Evolutionary conservation across 2,888 invertebrate species (phyloP).

Genomic region (Pachliopta kotzebuea): DNA sequence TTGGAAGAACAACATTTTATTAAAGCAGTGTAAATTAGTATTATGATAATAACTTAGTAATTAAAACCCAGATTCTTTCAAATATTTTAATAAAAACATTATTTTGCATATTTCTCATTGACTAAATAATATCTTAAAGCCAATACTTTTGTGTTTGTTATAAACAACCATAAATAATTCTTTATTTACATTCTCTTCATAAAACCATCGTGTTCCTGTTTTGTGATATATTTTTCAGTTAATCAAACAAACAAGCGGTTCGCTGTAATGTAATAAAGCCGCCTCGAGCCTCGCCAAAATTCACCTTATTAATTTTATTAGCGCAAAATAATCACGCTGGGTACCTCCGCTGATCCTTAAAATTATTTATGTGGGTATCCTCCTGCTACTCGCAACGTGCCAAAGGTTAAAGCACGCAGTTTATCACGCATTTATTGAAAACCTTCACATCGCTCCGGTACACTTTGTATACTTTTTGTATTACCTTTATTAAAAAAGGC

Average conservation of each 20-base stretch:
- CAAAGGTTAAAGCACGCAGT: conserved; percentile 34
- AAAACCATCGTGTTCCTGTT: neutral
- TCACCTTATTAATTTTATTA: conserved; percentile 70
- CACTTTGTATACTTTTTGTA: neutral
- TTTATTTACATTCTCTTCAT: neutral
- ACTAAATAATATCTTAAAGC: too few species aligned
- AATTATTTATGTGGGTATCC: conserved; percentile 57
- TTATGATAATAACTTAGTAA: too few species aligned
- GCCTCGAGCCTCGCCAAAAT: conserved; percentile 35
- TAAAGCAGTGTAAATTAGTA: too few species aligned
- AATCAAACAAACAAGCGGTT: conserved; percentile 53
- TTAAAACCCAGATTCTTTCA: too few species aligned
- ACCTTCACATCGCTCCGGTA: neutral
- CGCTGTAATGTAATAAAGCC: conserved; percentile 56
- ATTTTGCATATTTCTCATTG: too few species aligned
- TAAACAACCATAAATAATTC: neutral
- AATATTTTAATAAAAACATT: too few species aligned
- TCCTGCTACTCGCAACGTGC: conserved; percentile 38
- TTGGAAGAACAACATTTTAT: too few species aligned
- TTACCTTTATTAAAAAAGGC: neutral
- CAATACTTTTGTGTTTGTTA: too few species aligned
- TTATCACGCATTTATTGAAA: conserved; percentile 19
- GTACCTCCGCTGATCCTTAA: conserved; percentile 60
- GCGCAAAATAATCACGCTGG: conserved; percentile 63
- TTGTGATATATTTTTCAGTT: conserved; percentile 37